A percentile compares a stretch with the other conserved stretches of the same genome.
phyloP scores from a whole-genome alignment of 2,113 vertebrate species.

The Pica pica region DNA sequence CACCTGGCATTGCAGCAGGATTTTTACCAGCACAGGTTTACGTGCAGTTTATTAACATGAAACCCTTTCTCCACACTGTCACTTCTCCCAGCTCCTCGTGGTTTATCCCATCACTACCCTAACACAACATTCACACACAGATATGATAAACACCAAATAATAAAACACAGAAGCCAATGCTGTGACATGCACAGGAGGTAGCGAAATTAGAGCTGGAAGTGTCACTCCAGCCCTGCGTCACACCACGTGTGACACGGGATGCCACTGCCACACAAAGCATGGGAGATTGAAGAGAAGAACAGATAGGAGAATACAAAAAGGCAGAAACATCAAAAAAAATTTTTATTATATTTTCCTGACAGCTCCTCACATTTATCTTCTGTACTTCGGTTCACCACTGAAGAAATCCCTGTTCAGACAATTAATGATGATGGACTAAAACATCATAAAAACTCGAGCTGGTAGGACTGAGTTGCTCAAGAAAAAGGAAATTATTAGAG shows the following conservation, averaged over 20 bases:
- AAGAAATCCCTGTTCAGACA: not conserved
- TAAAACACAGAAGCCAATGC: not conserved
- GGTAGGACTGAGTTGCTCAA: conserved; percentile 1
- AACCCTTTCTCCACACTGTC: not conserved
- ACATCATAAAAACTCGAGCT: not conserved
- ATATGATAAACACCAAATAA: not conserved
- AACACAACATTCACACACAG: accelerated
- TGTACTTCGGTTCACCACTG: not conserved
- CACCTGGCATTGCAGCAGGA: not conserved
- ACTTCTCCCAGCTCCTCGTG: not conserved
- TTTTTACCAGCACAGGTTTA: not conserved
- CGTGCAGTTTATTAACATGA: not conserved
- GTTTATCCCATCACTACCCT: not conserved
- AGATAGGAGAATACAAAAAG: not conserved
- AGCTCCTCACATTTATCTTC: not conserved
- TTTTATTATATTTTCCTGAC: not conserved
- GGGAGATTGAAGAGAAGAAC: not conserved
- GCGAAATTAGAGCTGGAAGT: not conserved
- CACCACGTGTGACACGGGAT: accelerated
- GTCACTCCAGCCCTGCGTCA: not conserved
- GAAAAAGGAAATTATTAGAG: conserved; percentile 2
- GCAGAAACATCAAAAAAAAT: not conserved
- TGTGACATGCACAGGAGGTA: not conserved
- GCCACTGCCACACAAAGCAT: not conserved
- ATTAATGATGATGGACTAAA: not conserved